These are phyloP conservation scores for Meloidogyne hapla DNA, from an alignment of 1,140 invertebrate genomes.

Conservation along the genomic window DNA sequence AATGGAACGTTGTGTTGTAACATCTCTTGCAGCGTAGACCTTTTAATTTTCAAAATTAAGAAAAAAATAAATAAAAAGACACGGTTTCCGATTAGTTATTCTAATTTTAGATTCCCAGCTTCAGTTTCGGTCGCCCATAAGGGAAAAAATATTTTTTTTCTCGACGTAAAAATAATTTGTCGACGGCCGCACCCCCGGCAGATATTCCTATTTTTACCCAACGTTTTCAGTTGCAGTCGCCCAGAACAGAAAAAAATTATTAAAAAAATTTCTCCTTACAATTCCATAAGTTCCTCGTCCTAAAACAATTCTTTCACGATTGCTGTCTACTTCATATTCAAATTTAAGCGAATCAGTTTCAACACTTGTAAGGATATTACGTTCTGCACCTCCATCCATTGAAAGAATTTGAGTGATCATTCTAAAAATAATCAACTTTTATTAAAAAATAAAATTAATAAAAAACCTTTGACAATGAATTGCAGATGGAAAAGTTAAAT, in stretches of 20 bases:
- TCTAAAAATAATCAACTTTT: slow-evolving; percentile 26
- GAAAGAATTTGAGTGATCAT: slow-evolving; percentile 50
- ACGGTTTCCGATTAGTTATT: too few relatives aligned
- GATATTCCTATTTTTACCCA: too few relatives aligned
- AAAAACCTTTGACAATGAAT: slow-evolving; percentile 69
- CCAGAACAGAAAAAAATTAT: too few relatives aligned
- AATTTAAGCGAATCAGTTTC: slow-evolving; percentile 66
- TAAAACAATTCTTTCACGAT: slow-evolving; percentile 79
- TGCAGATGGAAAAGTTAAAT: slow-evolving; percentile 92
- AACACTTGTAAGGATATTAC: slow-evolving; percentile 51
- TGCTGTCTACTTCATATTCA: slow-evolving; percentile 93
- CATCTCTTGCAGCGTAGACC: slow-evolving; percentile 89
- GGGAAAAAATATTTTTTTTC: too few relatives aligned
- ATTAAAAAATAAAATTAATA: not conserved
- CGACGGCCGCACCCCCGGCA: too few relatives aligned
- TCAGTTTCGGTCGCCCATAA: too few relatives aligned
- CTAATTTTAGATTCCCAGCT: too few relatives aligned
- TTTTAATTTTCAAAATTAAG: slow-evolving; percentile 60
- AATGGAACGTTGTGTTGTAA: slow-evolving; percentile 89
- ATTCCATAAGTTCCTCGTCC: slow-evolving; percentile 90
- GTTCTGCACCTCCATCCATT: slow-evolving; percentile 49
- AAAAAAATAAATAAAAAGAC: too few relatives aligned
- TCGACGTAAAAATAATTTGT: too few relatives aligned
- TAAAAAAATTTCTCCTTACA: slow-evolving; percentile 9
- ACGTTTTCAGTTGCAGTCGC: too few relatives aligned